phyloP scores from a whole-genome alignment of 2,888 invertebrate genomes.

The Brachynemurus nebulosus region DNA sequence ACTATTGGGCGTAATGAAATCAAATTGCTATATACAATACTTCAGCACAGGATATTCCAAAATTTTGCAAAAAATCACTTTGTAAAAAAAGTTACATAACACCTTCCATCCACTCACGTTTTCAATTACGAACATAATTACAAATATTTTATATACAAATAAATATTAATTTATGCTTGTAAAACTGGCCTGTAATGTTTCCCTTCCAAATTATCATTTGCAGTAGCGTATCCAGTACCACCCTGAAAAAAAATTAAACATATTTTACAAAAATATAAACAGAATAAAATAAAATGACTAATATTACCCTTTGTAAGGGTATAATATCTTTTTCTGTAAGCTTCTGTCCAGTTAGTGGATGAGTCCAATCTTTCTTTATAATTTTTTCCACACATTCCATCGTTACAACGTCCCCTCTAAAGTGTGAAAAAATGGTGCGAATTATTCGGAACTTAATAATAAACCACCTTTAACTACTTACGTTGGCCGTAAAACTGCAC shows the following conservation, averaged over 20 bases:
- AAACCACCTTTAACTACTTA: slow-evolving; percentile 33
- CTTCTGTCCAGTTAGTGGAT: slow-evolving; percentile 79
- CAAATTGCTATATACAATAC: no score
- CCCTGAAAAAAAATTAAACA: slow-evolving; percentile 44
- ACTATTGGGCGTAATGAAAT: no score
- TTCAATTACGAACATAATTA: no score
- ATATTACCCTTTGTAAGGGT: slow-evolving; percentile 63
- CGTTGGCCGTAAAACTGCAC: slow-evolving; percentile 82
- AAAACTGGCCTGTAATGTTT: slow-evolving; percentile 71
- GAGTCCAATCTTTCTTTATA: slow-evolving; percentile 91
- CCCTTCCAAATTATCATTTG: slow-evolving; percentile 71
- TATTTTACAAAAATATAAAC: slow-evolving; percentile 2
- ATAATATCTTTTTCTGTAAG: slow-evolving; percentile 87
- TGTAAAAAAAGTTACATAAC: no score
- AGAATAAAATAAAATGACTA: neutral
- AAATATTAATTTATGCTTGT: slow-evolving; percentile 45
- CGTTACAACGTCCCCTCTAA: slow-evolving; percentile 87
- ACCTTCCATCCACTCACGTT: no score
- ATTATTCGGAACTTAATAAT: slow-evolving; percentile 6
- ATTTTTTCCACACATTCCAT: slow-evolving; percentile 93
- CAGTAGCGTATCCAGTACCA: slow-evolving; percentile 86
- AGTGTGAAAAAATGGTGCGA: no score
- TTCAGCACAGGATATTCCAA: no score
- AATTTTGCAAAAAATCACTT: no score
- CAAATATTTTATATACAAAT: no score